Percentiles rank a stretch among this genome's conserved stretches.
These are phyloP conservation scores for Leucoraja erinaceus DNA, from an alignment of 2,113 vertebrate species.

Conservation along the genomic window DNA sequence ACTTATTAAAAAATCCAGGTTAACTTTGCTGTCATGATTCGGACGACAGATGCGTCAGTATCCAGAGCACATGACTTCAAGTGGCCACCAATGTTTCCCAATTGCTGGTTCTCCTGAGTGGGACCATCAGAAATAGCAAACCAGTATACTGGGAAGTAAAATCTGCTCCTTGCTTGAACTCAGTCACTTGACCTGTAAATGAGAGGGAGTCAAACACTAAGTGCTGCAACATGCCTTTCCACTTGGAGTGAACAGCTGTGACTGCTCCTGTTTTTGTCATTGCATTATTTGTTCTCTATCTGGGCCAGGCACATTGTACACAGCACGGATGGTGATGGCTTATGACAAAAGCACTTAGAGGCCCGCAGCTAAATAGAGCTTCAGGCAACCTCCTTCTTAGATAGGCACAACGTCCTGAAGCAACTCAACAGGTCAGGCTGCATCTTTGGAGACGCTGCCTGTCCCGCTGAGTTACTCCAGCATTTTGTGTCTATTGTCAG, in stretches of 20 bases:
- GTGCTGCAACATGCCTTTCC: slow-evolving; percentile 12
- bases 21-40: neutral
- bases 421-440: no score
- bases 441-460: no score
- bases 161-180: slow-evolving; percentile 16
- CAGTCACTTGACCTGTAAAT: slow-evolving; percentile 8
- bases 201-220: slow-evolving; percentile 18
- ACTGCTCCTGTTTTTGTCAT: neutral
- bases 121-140: neutral
- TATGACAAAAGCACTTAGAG: slow-evolving; percentile 2
- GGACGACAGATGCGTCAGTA: neutral
- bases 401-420: no score
- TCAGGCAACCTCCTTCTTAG: no score
- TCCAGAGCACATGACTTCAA: neutral
- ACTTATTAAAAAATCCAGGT: neutral
- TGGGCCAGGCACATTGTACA: neutral
- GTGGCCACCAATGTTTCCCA: neutral
- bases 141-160: neutral
- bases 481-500: no score
- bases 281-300: neutral
- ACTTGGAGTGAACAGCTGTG: neutral
- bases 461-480: no score
- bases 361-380: neutral
- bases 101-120: neutral
- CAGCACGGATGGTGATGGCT: no score